Evolutionary conservation across 2,888 invertebrate genomes (phyloP).

Genomic region (Troides oblongomaculatus): DNA sequence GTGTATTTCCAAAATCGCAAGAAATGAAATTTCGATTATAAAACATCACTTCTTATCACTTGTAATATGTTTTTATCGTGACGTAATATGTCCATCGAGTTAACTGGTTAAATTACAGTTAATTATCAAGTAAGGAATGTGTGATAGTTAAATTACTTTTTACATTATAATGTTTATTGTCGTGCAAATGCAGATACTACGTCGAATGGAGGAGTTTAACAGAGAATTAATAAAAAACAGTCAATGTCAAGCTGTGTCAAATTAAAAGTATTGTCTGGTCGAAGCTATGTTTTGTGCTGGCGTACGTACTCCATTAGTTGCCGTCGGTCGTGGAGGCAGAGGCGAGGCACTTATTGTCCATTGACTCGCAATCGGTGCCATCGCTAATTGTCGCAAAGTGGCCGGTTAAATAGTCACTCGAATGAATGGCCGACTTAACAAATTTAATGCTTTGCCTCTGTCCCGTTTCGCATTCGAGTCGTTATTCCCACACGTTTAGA

Average conservation of each 20-base stretch:
- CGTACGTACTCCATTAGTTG: slow-evolving; percentile 3
- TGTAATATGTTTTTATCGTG: too few relatives aligned
- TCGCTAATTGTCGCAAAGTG: slow-evolving; percentile 65
- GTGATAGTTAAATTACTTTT: too few relatives aligned
- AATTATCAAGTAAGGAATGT: too few relatives aligned
- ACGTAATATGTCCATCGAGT: too few relatives aligned
- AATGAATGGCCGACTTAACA: slow-evolving; percentile 57
- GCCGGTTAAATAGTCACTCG: slow-evolving; percentile 46
- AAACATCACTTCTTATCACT: too few relatives aligned
- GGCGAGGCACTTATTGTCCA: slow-evolving; percentile 34
- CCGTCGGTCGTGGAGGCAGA: background rate
- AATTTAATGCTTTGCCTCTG: slow-evolving; percentile 48
- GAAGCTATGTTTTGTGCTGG: background rate
- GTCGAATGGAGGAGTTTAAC: too few relatives aligned
- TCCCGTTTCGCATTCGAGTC: slow-evolving; percentile 37
- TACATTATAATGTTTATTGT: too few relatives aligned
- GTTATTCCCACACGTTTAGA: slow-evolving; percentile 31
- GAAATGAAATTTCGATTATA: too few relatives aligned
- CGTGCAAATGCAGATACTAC: too few relatives aligned
- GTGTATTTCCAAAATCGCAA: too few relatives aligned
- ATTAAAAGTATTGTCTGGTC: background rate
- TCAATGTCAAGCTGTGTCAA: background rate
- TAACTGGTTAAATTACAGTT: too few relatives aligned
- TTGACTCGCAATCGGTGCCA: slow-evolving; percentile 56
- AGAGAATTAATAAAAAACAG: too few relatives aligned